Conservation (phyloP, 2,797 vertebrate genomes). For the Muscicapa comitata region DNA sequence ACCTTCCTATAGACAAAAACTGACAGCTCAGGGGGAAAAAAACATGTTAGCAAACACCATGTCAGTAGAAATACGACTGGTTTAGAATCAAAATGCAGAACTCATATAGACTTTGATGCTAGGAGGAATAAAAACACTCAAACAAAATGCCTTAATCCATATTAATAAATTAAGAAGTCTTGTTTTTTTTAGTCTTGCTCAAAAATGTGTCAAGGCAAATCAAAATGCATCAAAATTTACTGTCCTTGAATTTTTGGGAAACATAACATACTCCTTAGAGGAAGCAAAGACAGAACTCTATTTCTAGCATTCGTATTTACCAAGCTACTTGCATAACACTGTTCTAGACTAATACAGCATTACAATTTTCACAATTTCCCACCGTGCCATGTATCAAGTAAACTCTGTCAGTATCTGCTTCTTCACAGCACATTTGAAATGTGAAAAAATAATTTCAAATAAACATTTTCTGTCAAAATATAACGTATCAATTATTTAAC, state of each 20-base stretch:
- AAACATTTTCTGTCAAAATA: background rate
- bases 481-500: fast-evolving
- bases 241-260: background rate
- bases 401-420: background rate
- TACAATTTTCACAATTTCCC: background rate
- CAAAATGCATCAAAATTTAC: background rate
- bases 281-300: background rate
- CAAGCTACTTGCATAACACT: background rate
- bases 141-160: background rate
- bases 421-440: background rate
- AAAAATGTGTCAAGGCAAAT: background rate
- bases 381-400: background rate
- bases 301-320: background rate
- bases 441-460: background rate
- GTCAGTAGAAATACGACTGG: background rate
- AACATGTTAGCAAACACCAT: background rate
- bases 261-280: background rate
- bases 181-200: background rate
- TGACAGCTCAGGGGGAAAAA: background rate
- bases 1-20: background rate
- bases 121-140: background rate
- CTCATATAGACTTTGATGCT: background rate
- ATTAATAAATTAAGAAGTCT: background rate
- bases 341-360: background rate
- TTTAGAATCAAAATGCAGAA: background rate